phyloP scores from a whole-genome alignment of 2,113 vertebrate species.

The Limnothrissa miodon region DNA sequence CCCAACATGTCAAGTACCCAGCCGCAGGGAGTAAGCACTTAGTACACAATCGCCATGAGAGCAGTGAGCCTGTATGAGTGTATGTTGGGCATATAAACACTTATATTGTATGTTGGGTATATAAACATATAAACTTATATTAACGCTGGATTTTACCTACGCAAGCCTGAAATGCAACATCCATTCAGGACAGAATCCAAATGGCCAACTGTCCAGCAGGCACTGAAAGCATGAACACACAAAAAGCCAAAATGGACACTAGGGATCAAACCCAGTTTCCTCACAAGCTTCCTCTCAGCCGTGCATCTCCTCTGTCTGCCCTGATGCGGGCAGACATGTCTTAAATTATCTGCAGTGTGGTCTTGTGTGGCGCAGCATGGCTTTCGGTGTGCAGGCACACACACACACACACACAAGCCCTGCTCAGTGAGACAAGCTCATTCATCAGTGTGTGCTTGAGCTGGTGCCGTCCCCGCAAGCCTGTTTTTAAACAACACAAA shows the following conservation, averaged over 20 bases:
- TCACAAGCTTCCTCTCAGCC: background rate
- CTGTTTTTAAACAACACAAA: background rate
- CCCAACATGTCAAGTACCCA: background rate
- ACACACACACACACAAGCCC: background rate
- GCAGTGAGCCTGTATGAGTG: no score
- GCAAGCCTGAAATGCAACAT: background rate
- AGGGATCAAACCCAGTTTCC: background rate
- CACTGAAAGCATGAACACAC: background rate
- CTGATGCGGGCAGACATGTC: background rate
- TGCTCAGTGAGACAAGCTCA: constrained; percentile 18
- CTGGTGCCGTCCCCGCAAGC: background rate
- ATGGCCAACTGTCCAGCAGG: background rate
- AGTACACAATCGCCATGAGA: background rate
- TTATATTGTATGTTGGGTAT: no score
- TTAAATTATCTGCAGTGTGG: background rate
- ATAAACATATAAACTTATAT: no score
- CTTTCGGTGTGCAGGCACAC: background rate
- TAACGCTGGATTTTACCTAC: background rate
- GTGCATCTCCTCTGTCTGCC: background rate
- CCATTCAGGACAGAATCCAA: background rate
- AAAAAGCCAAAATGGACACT: background rate
- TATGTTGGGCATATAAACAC: no score
- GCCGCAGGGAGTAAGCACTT: background rate
- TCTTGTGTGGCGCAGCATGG: background rate
- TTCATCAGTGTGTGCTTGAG: constrained; percentile 19